Conservation (phyloP, 2,797 vertebrate genomes). For the Enoplosus armatus region DNA sequence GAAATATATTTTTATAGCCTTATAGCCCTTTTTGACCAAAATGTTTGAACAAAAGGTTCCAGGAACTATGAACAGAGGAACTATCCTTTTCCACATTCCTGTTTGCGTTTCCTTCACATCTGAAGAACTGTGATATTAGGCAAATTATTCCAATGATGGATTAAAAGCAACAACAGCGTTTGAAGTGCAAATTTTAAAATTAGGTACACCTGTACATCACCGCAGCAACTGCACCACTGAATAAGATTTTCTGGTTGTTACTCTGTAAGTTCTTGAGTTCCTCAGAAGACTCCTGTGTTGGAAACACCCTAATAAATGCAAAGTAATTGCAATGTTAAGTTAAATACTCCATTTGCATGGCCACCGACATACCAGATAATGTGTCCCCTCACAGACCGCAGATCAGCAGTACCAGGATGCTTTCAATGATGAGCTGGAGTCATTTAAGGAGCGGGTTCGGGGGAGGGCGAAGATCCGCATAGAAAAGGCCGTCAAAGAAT, state of each 20-base stretch:
- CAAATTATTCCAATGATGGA: neutral
- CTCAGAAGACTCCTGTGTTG: neutral
- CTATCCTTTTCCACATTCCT: neutral
- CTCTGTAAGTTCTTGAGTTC: neutral
- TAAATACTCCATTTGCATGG: neutral
- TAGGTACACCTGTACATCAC: neutral
- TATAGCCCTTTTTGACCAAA: neutral
- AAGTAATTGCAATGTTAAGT: neutral
- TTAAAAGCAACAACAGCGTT: neutral
- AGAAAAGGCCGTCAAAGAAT: constrained; percentile 94
- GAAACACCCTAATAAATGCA: neutral
- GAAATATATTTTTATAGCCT: no score
- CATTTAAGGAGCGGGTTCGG: constrained; percentile 92
- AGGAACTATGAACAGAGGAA: neutral
- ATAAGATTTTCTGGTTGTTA: neutral
- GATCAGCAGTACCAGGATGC: constrained; percentile 97
- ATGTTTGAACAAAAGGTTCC: neutral
- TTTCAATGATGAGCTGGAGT: constrained; percentile 94
- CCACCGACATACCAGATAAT: neutral
- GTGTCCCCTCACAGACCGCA: constrained; percentile 84
- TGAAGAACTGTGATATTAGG: neutral
- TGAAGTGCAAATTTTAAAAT: no score
- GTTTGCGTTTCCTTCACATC: neutral
- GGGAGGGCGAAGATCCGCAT: constrained; percentile 93
- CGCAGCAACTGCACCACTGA: neutral